Evolutionary conservation across 2,888 invertebrate genomes (phyloP).

Genomic region (Steromphala cineraria): DNA sequence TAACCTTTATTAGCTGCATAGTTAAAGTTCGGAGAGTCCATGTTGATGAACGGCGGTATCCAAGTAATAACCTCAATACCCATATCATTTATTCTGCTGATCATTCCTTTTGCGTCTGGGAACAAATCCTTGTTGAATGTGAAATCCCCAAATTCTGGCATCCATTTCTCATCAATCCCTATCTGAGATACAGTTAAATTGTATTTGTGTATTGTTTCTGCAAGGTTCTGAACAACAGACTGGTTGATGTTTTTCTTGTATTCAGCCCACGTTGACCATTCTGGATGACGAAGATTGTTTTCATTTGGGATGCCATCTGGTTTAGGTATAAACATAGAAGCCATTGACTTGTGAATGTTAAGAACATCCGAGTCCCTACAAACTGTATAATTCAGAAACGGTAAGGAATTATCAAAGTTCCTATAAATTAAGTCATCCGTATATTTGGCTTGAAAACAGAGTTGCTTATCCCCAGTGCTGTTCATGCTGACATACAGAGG

Average conservation of each 20-base stretch:
- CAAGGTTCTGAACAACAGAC: slow-evolving; percentile 58
- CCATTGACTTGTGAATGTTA: slow-evolving; percentile 75
- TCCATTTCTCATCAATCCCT: slow-evolving; percentile 91
- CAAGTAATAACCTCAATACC: slow-evolving; percentile 88
- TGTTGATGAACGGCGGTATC: slow-evolving; percentile 77
- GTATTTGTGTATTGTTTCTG: slow-evolving; percentile 51
- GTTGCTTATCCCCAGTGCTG: slow-evolving; percentile 76
- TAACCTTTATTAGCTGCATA: slow-evolving; percentile 82
- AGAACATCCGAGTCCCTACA: slow-evolving; percentile 51
- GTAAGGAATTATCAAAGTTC: slow-evolving; percentile 35
- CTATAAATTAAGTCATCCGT: slow-evolving; percentile 45
- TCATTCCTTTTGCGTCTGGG: slow-evolving; percentile 81
- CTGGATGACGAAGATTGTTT: slow-evolving; percentile 85
- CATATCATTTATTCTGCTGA: slow-evolving; percentile 78
- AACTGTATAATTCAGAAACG: slow-evolving; percentile 53
- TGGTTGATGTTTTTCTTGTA: slow-evolving; percentile 84
- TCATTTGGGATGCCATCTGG: slow-evolving; percentile 81
- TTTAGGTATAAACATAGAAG: slow-evolving; percentile 77
- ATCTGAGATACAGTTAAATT: slow-evolving; percentile 65
- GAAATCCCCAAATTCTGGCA: slow-evolving; percentile 89
- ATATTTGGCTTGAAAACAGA: slow-evolving; percentile 54
- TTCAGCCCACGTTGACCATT: slow-evolving; percentile 93
- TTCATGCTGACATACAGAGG: slow-evolving; percentile 88
- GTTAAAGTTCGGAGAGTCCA: slow-evolving; percentile 89
- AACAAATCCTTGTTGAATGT: slow-evolving; percentile 84